These are phyloP conservation scores for Cephus pulcher DNA, from an alignment of 2,888 invertebrate genomes.

Conservation along the genomic window DNA sequence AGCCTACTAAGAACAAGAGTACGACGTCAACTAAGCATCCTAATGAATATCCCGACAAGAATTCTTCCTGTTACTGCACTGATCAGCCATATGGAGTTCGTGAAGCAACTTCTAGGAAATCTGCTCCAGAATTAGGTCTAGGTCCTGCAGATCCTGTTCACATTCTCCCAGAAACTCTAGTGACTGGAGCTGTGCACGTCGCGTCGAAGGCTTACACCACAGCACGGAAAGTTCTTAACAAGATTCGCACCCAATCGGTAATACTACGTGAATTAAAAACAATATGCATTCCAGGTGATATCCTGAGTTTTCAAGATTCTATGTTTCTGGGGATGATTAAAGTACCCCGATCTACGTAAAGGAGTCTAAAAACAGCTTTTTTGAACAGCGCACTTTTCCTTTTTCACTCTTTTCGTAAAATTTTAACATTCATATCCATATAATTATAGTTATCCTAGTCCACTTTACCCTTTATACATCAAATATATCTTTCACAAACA, in stretches of 20 bases:
- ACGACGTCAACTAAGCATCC: neutral
- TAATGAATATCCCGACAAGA: neutral
- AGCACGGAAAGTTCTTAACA: constrained; percentile 65
- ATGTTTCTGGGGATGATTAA: neutral
- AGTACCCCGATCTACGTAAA: neutral
- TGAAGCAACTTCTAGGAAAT: constrained; percentile 8
- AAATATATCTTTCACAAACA: neutral
- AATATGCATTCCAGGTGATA: neutral
- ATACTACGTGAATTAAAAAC: constrained; percentile 15
- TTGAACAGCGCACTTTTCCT: neutral
- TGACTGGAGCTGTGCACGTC: constrained; percentile 65
- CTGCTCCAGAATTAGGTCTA: constrained; percentile 19
- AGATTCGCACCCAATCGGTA: constrained; percentile 52
- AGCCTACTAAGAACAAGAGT: constrained; percentile 8
- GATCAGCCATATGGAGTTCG: constrained; percentile 3
- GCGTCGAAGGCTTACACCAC: constrained; percentile 66
- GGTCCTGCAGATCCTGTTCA: constrained; percentile 41
- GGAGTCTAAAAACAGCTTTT: neutral
- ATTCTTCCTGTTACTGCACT: constrained; percentile 2
- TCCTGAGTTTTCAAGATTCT: neutral
- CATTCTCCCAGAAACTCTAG: constrained; percentile 63
- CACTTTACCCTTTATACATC: neutral
- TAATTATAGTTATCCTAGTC: neutral
- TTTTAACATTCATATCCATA: neutral
- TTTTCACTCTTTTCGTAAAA: neutral